A percentile compares a stretch with the other conserved stretches of the same genome.
Conservation (phyloP, 2,888 invertebrate species). For the Lasioglossum zephyrum region DNA sequence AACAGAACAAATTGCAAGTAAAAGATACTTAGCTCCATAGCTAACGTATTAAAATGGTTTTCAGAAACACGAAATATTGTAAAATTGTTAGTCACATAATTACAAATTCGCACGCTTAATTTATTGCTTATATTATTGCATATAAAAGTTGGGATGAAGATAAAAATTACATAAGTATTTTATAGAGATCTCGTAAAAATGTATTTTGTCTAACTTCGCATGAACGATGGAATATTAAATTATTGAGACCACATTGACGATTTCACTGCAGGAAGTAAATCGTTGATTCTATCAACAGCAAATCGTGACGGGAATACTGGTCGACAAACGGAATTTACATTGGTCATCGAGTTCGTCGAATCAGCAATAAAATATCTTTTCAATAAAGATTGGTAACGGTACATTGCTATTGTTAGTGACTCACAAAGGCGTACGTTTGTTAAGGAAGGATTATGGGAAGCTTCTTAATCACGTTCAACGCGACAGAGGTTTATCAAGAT, state of each 20-base stretch:
- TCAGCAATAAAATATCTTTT: slow-evolving; percentile 36
- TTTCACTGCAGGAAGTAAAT: slow-evolving; percentile 43
- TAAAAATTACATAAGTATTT: not conserved
- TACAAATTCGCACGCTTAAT: not conserved
- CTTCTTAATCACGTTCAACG: not conserved
- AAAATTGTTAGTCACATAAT: not conserved
- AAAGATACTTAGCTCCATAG: no score
- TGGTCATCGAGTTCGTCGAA: slow-evolving; percentile 18
- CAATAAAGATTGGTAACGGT: slow-evolving; percentile 34
- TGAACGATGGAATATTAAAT: slow-evolving; percentile 17
- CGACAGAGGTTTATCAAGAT: not conserved
- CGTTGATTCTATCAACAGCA: slow-evolving; percentile 35
- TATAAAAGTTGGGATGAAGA: not conserved
- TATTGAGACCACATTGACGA: slow-evolving; percentile 39
- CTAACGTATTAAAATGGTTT: no score
- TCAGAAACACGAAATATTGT: not conserved
- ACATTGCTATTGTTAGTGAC: slow-evolving; percentile 1
- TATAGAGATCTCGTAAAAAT: not conserved
- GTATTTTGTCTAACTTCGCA: not conserved
- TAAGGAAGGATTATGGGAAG: not conserved
- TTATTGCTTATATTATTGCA: not conserved
- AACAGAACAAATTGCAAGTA: no score
- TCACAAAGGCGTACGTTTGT: not conserved
- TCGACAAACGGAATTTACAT: slow-evolving; percentile 46
- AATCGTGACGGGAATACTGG: slow-evolving; percentile 61